phyloP scores from a whole-genome alignment of 2,113 vertebrate genomes.

The Stegostoma tigrinum region DNA sequence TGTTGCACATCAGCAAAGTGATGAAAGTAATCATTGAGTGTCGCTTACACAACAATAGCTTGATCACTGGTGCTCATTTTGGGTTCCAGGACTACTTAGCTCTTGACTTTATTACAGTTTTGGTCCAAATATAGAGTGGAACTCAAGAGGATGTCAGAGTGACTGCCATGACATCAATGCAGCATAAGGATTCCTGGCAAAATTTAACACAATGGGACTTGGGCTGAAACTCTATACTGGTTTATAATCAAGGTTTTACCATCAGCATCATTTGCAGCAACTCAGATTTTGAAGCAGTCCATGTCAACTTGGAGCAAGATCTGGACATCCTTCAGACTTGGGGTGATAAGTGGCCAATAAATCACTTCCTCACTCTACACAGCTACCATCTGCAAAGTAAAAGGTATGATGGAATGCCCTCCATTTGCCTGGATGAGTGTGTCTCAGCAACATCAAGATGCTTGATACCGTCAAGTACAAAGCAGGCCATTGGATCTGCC shows the following conservation, averaged over 20 bases:
- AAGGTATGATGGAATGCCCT: too few species aligned
- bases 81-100: not conserved
- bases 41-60: too few species aligned
- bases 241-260: not conserved
- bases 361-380: too few species aligned
- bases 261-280: not conserved
- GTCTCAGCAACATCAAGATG: too few species aligned
- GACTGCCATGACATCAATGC: not conserved
- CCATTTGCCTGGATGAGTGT: too few species aligned
- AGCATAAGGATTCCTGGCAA: not conserved
- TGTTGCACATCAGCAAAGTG: not conserved
- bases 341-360: too few species aligned
- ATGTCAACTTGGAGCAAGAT: not conserved
- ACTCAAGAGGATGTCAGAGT: not conserved
- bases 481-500: too few species aligned
- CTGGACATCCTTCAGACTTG: not conserved
- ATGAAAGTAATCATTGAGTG: not conserved
- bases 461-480: too few species aligned
- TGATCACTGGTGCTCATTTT: not conserved
- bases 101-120: not conserved
- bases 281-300: not conserved
- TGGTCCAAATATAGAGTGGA: not conserved
- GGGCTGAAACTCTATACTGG: too few species aligned
- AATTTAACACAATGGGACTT: not conserved
- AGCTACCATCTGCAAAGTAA: too few species aligned